Base-by-base conservation (phyloP, 2,888 invertebrate genomes). In the Thereva unica region DNA sequence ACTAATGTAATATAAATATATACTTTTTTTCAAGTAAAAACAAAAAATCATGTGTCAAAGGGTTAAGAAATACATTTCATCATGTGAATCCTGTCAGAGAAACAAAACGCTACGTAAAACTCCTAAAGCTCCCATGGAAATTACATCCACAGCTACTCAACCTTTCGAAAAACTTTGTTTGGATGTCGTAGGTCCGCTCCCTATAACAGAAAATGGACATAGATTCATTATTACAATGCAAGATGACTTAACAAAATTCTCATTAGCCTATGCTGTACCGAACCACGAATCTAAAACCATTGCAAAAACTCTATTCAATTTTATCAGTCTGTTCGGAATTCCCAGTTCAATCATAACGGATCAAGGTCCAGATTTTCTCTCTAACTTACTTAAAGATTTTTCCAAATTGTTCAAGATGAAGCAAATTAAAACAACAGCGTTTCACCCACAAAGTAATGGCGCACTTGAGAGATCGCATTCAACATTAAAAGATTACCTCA, bases 171-270 rank as follows among this genome's bases (percentile, higher is more conserved):
- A 71, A 67, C 44, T 76, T 64, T 67, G 70, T 12, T 10, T 77
- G 12, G 75, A 77, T 67, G 72, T 77, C 23, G 74, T 76, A 10
- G 75, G 75, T 54, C 75, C 75, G 1, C 66, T 76, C 59, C 73
- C 72, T 6, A 9, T 70, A 10, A 72, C 71, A 1, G 66, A 71
- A 67, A 66, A 70, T 45, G 72, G 53, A 8, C 35, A 53, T 38
- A 23, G 10, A 10, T 53, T n/a, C 37, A 23, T 75, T 34, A 40
- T 74, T 12, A 78, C 78, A 0, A 12, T 76, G 4, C 75, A 77
- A 72, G 76, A 78, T 54, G 75, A 77, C 66, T 64, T 76, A n/a
- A 75, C 76, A 0, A 78, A 78, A 73, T 78, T 71, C 68, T 73
- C 74, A 7, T 70, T 72, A 67, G 76, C 76, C 5, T 23, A 23